Evolutionary conservation across 2,113 vertebrate genomes (phyloP), one percentile per base, ranked within the genome.

Genomic region (Raja brachyura): DNA sequence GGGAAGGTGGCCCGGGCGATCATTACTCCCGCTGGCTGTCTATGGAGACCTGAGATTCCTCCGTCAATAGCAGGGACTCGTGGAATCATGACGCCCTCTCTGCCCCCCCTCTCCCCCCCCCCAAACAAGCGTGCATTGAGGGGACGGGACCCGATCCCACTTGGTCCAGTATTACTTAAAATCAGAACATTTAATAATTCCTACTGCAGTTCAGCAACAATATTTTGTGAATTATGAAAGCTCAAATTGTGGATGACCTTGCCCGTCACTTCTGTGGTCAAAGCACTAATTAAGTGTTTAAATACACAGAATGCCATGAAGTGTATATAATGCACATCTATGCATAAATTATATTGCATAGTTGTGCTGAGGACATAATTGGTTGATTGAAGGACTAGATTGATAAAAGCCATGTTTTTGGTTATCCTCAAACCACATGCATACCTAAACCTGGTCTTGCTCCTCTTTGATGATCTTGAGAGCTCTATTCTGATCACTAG

Each of bases 401-500:
- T 78, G n/a, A n/a, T 33, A 78, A n/a, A 31, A 14, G 5, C 13
- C 13, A 31, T 31, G 31, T 31, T 78, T 73, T 31, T 78, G 9
- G 31, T 39, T 78, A 78, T 78, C 77, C 77, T 78, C n/a, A 33
- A 6, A 78, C 14, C 77, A 78, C 77, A 33, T 78, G 77, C 77
- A 39, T 78, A 78, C 77, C 77, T 78, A 78, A 78, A 31, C 77
- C 77, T 78, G 77, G 77, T 78, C 77, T 78, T 78, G 77, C 33
- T 78, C 77, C 77, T 78, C 77, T 78, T 78, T 78, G 77, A n/a
- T 78, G 77, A 73, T n/a, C 77, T 78, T 31, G 77, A 33, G 77
- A 39, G n/a, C 77, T 78, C 77, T 78, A 78, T 78, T 78, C 77
- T 78, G 77, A 78, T 78, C 77, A 33, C 77, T 78, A 78, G 77